A percentile compares a stretch with the other conserved stretches of the same genome.
Evolutionary conservation across 2,797 vertebrate species (phyloP).

Genomic region (Bucorvus abyssinicus): DNA sequence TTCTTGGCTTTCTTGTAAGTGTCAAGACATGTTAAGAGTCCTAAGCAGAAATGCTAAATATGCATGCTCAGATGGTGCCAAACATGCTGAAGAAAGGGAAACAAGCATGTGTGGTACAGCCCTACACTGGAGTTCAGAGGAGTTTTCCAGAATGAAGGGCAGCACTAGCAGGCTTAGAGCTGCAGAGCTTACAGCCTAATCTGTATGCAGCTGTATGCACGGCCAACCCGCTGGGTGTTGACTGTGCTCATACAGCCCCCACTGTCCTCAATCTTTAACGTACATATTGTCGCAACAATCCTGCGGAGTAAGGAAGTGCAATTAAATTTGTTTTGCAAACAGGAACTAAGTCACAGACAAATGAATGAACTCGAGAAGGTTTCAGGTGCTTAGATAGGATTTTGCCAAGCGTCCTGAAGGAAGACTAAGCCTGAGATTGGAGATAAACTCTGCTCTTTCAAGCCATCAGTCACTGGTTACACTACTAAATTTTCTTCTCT

Average conservation of each 20-base stretch:
- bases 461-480: background rate
- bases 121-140: fast-evolving
- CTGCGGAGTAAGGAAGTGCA: background rate
- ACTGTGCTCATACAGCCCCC: background rate
- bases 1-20: background rate
- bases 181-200: background rate
- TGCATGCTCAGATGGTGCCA: background rate
- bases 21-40: background rate
- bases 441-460: background rate
- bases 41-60: background rate
- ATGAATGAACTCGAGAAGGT: background rate
- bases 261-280: background rate
- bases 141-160: background rate
- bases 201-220: background rate
- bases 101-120: background rate
- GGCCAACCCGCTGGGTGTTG: background rate
- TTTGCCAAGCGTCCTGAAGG: background rate
- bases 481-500: background rate
- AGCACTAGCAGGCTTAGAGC: background rate
- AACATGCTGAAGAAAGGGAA: background rate
- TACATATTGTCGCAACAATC: background rate
- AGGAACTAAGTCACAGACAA: background rate
- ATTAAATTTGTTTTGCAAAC: background rate
- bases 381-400: background rate
- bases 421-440: background rate